phyloP scores from a whole-genome alignment of 2,888 invertebrate genomes.

The Argyra leucocephala region DNA sequence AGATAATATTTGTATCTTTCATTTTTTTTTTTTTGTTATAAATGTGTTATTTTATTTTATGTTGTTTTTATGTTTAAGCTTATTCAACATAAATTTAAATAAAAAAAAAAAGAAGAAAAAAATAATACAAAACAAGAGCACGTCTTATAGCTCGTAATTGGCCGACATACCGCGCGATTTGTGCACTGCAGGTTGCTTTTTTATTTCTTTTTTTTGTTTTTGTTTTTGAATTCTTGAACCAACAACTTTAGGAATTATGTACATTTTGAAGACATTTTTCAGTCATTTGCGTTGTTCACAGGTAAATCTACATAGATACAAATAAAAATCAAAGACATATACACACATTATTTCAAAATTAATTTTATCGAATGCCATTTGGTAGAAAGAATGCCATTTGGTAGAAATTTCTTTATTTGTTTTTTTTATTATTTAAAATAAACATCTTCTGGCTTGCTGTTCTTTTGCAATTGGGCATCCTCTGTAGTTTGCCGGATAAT shows the following conservation, averaged over 20 bases:
- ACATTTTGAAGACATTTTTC: not conserved
- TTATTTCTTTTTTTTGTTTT: not conserved
- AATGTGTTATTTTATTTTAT: not conserved
- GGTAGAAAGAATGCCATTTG: too few relatives aligned
- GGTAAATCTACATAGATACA: too few relatives aligned
- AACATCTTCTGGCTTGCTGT: too few relatives aligned
- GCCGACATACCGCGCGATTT: slow-evolving; percentile 6
- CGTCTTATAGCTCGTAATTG: slow-evolving; percentile 6
- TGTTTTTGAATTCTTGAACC: not conserved
- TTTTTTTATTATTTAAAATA: too few relatives aligned
- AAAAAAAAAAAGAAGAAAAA: not conserved
- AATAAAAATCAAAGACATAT: too few relatives aligned
- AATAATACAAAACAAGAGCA: not conserved
- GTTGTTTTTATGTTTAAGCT: not conserved
- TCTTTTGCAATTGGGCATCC: too few relatives aligned
- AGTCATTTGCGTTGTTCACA: too few relatives aligned
- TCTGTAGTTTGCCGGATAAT: too few relatives aligned
- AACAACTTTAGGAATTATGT: too few relatives aligned
- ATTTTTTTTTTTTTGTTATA: not conserved
- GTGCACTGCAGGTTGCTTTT: not conserved
- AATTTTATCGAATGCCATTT: too few relatives aligned
- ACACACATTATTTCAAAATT: too few relatives aligned
- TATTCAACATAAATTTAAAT: slow-evolving; percentile 1
- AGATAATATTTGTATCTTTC: not conserved
- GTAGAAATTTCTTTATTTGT: too few relatives aligned